Base-by-base conservation (phyloP, 2,888 invertebrate genomes). In the Nomada flava region DNA sequence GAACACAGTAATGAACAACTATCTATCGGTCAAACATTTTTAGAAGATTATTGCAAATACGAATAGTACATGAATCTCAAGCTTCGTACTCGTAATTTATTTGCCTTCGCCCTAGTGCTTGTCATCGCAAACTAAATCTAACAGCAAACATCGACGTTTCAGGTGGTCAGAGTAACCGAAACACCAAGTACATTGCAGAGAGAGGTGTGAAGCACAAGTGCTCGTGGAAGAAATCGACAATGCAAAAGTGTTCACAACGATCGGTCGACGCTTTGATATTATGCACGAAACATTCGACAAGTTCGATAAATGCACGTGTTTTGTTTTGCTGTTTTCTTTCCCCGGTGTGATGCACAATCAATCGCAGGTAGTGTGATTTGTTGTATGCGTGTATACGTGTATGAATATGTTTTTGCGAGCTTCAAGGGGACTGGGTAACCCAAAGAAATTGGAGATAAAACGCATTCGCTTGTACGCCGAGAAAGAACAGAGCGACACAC, bases 361-460 rank as follows among this genome's bases (percentile, higher is more conserved):
- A 62, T 62, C 52, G 52, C 52, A 44, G 67, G 11, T 36, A 11
- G 29, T 36, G 65, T 62, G 70, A 55, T 20, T n/a, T 55, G 50
- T 15, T 64, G 18, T 52, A 10, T 29, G 36, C 23, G n/a, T 71
- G 53, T 18, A 18, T 20, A 5, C 10, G 74, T 73, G 26, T 62
- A 23, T 69, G 47, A 15, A 13, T 50, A 23, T 64, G 50, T 47
- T 23, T 26, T 13, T 3, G 36, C 15, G 57, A 80, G n/a, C 13
- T 36, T 57, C 36, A 73, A 36, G 62, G 79, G 80, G 80, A 80
- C 62, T 68, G 80, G 80, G 79, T 79, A 80, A 80, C 73, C 79
- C 80, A 73, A 79, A 76, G 63, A 20, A 62, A 29, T 47, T 13
- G 47, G 47, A 47, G 47, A 15, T 68, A 63, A 47, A 63, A 76